Evolutionary conservation across 1,140 invertebrate genomes (phyloP).

Genomic region (Micrasema longulum): DNA sequence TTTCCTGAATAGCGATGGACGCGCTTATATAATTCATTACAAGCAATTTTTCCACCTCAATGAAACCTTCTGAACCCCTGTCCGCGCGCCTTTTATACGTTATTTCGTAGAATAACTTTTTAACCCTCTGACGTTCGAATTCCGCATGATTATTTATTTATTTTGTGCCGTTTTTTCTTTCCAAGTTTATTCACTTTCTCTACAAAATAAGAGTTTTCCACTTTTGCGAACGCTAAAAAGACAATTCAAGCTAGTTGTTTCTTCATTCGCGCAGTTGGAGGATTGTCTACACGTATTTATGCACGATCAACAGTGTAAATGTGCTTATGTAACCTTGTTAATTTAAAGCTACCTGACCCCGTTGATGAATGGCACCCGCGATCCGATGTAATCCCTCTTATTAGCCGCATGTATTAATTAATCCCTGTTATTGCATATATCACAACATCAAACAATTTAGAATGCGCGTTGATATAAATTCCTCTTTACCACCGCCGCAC

Average conservation of each 20-base stretch:
- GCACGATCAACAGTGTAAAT: slow-evolving; percentile 5
- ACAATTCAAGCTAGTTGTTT: too few relatives aligned
- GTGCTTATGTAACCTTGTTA: not conserved
- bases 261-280: too few relatives aligned
- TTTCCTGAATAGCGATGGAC: slow-evolving; percentile 12
- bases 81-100: slow-evolving; percentile 38
- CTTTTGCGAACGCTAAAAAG: too few relatives aligned
- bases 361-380: slow-evolving; percentile 10
- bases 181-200: not conserved
- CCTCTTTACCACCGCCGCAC: slow-evolving; percentile 39
- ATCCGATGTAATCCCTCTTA: slow-evolving; percentile 11
- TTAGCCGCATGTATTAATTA: slow-evolving; percentile 25
- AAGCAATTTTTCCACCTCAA: slow-evolving; percentile 50
- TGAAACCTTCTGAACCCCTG: slow-evolving; percentile 39
- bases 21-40: slow-evolving; percentile 49
- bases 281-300: not conserved
- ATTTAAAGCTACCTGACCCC: not conserved
- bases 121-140: slow-evolving; percentile 50
- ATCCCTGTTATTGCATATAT: slow-evolving; percentile 36
- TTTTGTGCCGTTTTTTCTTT: slow-evolving; percentile 31
- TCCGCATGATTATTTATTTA: slow-evolving; percentile 54
- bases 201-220: too few relatives aligned
- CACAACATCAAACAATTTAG: slow-evolving; percentile 38
- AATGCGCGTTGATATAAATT: slow-evolving; percentile 52
- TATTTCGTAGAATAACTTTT: slow-evolving; percentile 52